phyloP scores from a whole-genome alignment of 2,113 vertebrate genomes.

The Gallinago media region DNA sequence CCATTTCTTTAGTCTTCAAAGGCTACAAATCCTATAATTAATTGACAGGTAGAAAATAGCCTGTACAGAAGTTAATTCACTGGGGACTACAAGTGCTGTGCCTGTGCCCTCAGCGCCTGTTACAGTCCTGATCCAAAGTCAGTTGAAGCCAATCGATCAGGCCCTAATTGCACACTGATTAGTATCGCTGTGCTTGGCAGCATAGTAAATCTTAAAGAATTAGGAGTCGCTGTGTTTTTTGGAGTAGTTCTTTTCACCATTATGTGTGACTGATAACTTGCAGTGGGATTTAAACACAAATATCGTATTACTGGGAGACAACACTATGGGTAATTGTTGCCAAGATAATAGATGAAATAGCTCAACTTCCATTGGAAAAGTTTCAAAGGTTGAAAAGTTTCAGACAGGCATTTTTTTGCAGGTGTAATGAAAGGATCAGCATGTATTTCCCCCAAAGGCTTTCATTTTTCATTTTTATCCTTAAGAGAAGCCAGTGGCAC shows the following conservation, averaged over 20 bases:
- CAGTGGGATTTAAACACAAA: slow-evolving; percentile 52
- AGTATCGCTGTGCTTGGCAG: slow-evolving; percentile 49
- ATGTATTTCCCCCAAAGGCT: slow-evolving; percentile 68
- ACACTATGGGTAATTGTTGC: slow-evolving; percentile 42
- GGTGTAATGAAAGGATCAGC: slow-evolving; percentile 72
- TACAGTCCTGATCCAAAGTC: slow-evolving; percentile 62
- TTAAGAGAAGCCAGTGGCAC: slow-evolving; percentile 70
- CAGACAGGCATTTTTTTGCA: slow-evolving; percentile 61
- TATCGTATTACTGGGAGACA: slow-evolving; percentile 18
- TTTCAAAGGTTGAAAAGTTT: slow-evolving; percentile 75
- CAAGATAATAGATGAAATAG: slow-evolving; percentile 67
- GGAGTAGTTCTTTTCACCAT: slow-evolving; percentile 39
- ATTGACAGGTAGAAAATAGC: slow-evolving; percentile 51
- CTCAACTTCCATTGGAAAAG: slow-evolving; percentile 64
- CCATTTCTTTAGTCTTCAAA: slow-evolving; percentile 23
- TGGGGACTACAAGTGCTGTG: not conserved
- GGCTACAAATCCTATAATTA: slow-evolving; percentile 36
- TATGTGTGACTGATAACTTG: slow-evolving; percentile 28
- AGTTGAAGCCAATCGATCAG: slow-evolving; percentile 59
- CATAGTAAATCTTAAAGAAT: slow-evolving; percentile 61
- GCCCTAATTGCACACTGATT: slow-evolving; percentile 63
- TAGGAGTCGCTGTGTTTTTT: slow-evolving; percentile 39
- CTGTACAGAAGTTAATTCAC: slow-evolving; percentile 46
- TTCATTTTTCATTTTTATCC: slow-evolving; percentile 72
- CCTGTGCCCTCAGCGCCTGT: slow-evolving; percentile 33